Evolutionary conservation across 2,888 invertebrate species (phyloP), one percentile per base, ranked within the genome.

Genomic region (Octonoba sinensis): DNA sequence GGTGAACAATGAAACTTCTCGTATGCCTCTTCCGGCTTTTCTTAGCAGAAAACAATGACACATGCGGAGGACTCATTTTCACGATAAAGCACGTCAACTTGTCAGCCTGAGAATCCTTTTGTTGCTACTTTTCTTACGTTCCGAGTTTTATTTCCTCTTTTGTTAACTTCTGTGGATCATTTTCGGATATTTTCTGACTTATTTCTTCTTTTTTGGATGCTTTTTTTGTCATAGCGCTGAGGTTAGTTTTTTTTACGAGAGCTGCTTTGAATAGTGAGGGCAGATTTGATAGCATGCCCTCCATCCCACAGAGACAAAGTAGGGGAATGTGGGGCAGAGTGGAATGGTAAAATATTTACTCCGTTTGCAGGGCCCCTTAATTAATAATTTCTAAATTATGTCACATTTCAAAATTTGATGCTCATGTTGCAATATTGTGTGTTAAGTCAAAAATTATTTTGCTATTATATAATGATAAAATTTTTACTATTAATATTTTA

Each of bases 1-100:
- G 15, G 22, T 6, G 27, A 69, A 49, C 13, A 49, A 20, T 22
- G 22, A 64, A 11, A 36, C 13, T 15, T 64, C 62, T 64, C 18
- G 54, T 24, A 46, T 8, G 4, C 46, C 46, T 71, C 59, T 71
- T 71, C 70, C 70, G 70, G 70, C 70, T 71, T 71, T 47, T 57
- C 59, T 46, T 46, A 15, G 54, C 16, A n/a, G 54, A 54, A 20
- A 54, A 54, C 54, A 54, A 54, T 54, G 54, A 54, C 54, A 13
- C 12, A 51, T 8, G 51, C 51, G 18, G 18, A 51, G 12, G 51
- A 54, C 54, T 54, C 20, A 54, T 20, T 20, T 54, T 54, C 20
- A n/a, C 54, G 54, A 54, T 54, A 54, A 54, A 54, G 54, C 54
- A 54, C 54, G 15, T 54, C 54, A 54, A 8, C 54, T 54, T 54